Evolutionary conservation across 2,113 vertebrate genomes (phyloP).

Genomic region (Puntigrus tetrazona): DNA sequence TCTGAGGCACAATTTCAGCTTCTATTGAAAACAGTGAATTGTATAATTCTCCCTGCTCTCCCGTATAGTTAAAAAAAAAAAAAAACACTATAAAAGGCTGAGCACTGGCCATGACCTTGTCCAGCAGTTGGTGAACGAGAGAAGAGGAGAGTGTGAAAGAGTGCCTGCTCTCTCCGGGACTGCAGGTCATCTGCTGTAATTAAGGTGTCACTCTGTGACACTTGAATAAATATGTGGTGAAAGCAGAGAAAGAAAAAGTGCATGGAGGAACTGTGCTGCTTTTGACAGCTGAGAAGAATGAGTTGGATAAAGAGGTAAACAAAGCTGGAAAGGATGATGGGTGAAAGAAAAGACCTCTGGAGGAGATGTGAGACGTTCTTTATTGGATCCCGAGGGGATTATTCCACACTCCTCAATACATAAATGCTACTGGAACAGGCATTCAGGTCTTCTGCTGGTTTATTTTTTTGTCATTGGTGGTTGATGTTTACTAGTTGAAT

Average conservation of each 20-base stretch:
- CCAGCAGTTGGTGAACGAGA: constrained; percentile 9
- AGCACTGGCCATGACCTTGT: neutral
- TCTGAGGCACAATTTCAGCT: neutral
- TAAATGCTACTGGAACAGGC: neutral
- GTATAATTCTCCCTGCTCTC: neutral
- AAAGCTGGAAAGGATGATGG: constrained; percentile 23
- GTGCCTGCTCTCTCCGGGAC: neutral
- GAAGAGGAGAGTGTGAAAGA: constrained; percentile 4
- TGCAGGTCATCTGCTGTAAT: constrained; percentile 32
- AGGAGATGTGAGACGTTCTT: neutral
- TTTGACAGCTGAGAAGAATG: neutral
- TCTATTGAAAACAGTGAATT: neutral
- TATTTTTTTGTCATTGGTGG: neutral
- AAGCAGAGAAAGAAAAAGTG: neutral
- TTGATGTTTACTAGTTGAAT: neutral
- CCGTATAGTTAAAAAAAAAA: neutral
- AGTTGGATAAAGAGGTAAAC: constrained; percentile 11
- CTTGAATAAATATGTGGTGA: constrained; percentile 44
- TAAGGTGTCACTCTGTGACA: constrained; percentile 39
- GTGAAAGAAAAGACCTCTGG: constrained; percentile 26
- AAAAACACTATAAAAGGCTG: neutral
- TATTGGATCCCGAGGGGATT: constrained; percentile 2
- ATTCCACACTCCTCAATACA: neutral
- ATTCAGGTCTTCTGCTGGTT: neutral
- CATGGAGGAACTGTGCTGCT: neutral